Base-by-base conservation (phyloP, 2,888 invertebrate genomes). In the Oxyteleia sp. region DNA sequence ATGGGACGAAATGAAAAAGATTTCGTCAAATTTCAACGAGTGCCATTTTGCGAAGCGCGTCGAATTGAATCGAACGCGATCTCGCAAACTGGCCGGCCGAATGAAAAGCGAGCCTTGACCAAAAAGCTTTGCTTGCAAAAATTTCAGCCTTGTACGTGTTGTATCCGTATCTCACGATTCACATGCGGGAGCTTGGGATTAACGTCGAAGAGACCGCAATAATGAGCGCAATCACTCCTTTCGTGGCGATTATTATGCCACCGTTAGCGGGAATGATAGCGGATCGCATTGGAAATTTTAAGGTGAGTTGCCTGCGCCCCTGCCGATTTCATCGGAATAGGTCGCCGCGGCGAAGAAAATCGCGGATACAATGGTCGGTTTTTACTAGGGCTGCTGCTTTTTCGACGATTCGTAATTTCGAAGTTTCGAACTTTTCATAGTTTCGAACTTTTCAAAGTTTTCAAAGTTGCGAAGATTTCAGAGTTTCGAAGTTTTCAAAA, bases 261-360 rank as follows among this genome's bases (percentile, higher is more conserved):
- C 96, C 97, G 0, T 91, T 96, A 32, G 96, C 96, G 2, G 97
- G 97, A 76, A 94, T 97, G 94, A 93, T 96, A 41, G 97, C 96
- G 0, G 97, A 97, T 93, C 96, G 96, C 93, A 96, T 97, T 85
- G 97, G 97, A 83, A 97, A 97, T 93, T 97, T 97, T 92, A 96
- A 96, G 94, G 96, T 96, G 90, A 94, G 76, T 68, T 4, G 10
- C 18, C n/a, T n/a, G n/a, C 16, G 32, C 13, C 26, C 26, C 4
- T 7, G 26, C 26, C 5, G n/a, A 20, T n/a, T 2, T 10, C 8
- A 16, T 29, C 13, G 26, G 29, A 13, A 51, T 26, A 8, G 15
- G 20, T 26, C 51, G 18, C n/a, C n/a, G n/a, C n/a, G n/a, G 23
- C n/a, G n/a, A n/a, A n/a, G n/a, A n/a, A n/a, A n/a, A n/a, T n/a